These are phyloP conservation scores for Agrenia bidenticulata DNA, from an alignment of 2,888 invertebrate genomes.

Conservation along the genomic window DNA sequence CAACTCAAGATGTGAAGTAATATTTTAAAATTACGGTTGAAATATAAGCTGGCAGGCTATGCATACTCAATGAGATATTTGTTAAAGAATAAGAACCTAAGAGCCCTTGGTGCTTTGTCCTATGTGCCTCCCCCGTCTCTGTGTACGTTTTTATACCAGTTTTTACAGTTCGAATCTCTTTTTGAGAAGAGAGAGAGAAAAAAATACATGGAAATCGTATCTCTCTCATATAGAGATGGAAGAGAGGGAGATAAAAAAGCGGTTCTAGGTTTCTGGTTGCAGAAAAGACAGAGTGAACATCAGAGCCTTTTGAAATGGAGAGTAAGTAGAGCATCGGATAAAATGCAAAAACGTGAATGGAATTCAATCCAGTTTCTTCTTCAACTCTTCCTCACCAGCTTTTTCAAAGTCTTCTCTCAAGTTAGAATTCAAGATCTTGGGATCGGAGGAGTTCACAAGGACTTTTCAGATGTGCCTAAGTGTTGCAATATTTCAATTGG, in stretches of 20 bases:
- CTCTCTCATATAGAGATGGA: constrained; percentile 13
- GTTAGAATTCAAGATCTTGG: no score
- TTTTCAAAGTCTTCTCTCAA: no score
- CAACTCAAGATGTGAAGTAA: constrained; percentile 11
- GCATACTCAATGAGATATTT: constrained; percentile 33
- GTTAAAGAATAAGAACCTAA: background rate
- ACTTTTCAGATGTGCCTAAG: no score
- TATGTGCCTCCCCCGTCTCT: no score
- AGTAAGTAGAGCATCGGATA: constrained; percentile 39
- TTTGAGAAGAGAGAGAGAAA: background rate
- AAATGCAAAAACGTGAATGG: constrained; percentile 39
- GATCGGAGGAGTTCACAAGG: no score
- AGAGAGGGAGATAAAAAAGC: constrained; percentile 11
- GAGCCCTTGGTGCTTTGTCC: no score
- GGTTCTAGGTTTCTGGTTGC: background rate
- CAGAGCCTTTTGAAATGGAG: constrained; percentile 14
- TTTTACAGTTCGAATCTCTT: background rate
- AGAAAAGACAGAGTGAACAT: constrained; percentile 5
- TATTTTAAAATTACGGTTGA: constrained; percentile 45
- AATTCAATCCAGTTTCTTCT: constrained; percentile 34
- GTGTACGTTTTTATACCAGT: no score
- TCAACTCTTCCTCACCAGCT: background rate
- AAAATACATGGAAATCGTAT: background rate
- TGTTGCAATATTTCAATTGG: no score
- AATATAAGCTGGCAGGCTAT: constrained; percentile 39